Evolutionary conservation across 2,888 invertebrate genomes (phyloP).

Genomic region (Melinopterus prodromus): DNA sequence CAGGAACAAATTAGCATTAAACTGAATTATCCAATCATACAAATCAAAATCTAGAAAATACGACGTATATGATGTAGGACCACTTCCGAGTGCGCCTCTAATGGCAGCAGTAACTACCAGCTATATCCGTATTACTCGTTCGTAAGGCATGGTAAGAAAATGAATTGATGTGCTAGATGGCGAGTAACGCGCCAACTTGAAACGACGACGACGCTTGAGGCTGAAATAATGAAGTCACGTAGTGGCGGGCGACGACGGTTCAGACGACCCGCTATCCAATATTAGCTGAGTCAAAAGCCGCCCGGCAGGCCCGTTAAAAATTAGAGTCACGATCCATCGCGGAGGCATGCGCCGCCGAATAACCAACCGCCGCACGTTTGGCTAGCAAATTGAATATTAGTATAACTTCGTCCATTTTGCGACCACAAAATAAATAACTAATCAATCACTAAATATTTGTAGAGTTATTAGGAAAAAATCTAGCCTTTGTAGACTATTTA

Average conservation of each 20-base stretch:
- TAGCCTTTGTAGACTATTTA: too few relatives aligned
- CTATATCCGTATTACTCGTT: not conserved
- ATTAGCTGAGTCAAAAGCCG: slow-evolving; percentile 18
- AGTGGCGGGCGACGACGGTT: slow-evolving; percentile 15
- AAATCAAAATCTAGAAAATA: not conserved
- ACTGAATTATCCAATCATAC: not conserved
- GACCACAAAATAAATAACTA: not conserved
- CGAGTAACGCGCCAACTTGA: slow-evolving; percentile 10
- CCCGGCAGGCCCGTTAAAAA: slow-evolving; percentile 9
- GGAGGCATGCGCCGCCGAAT: slow-evolving; percentile 4
- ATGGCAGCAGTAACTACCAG: not conserved
- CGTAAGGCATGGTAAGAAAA: slow-evolving; percentile 5
- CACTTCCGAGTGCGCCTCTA: not conserved
- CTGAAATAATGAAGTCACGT: slow-evolving; percentile 22
- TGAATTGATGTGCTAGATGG: slow-evolving; percentile 17
- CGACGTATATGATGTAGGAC: not conserved
- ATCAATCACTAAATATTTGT: not conserved
- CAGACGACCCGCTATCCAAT: slow-evolving; percentile 15
- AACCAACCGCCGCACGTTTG: not conserved
- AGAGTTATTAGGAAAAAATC: not conserved
- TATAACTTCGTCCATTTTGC: not conserved
- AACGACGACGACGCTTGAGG: slow-evolving; percentile 8
- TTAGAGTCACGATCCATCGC: slow-evolving; percentile 18
- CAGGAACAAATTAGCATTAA: not conserved
- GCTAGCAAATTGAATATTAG: slow-evolving; percentile 16